Conservation (phyloP, 2,113 vertebrate species). For the Lepidothrix coronata region DNA sequence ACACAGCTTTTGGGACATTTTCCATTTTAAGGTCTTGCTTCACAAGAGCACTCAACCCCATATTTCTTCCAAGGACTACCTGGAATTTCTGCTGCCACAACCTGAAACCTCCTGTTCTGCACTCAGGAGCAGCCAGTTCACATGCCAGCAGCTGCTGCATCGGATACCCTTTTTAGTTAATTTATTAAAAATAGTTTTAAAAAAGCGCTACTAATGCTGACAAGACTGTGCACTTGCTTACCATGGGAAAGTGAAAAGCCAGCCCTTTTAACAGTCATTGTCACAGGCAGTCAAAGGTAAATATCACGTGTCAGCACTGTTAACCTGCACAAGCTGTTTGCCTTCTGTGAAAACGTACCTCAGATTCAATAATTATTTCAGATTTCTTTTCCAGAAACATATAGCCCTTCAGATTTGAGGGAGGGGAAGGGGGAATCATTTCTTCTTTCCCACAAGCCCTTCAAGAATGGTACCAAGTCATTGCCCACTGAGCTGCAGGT, state of each 20-base stretch:
- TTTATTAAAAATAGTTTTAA: background rate
- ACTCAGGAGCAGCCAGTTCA: background rate
- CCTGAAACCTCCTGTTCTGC: background rate
- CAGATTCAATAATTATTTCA: background rate
- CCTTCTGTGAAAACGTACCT: background rate
- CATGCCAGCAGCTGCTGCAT: background rate
- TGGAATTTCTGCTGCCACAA: background rate
- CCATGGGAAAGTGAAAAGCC: background rate
- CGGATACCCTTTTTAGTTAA: background rate
- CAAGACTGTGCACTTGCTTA: accelerated
- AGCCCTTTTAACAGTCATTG: background rate
- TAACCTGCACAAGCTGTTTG: background rate
- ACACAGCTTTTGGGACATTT: background rate
- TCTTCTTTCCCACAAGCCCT: background rate
- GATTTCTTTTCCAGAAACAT: background rate
- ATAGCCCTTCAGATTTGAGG: background rate
- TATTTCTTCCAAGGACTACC: background rate
- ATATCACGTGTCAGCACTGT: background rate
- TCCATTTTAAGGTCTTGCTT: background rate
- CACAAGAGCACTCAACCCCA: background rate
- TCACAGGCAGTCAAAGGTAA: background rate
- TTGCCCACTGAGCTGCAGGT: background rate
- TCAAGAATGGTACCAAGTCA: background rate
- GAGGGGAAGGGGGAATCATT: background rate
- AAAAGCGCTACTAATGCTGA: background rate